Evolutionary conservation across 2,113 vertebrate species (phyloP).

Genomic region (Leucosticte australis): DNA sequence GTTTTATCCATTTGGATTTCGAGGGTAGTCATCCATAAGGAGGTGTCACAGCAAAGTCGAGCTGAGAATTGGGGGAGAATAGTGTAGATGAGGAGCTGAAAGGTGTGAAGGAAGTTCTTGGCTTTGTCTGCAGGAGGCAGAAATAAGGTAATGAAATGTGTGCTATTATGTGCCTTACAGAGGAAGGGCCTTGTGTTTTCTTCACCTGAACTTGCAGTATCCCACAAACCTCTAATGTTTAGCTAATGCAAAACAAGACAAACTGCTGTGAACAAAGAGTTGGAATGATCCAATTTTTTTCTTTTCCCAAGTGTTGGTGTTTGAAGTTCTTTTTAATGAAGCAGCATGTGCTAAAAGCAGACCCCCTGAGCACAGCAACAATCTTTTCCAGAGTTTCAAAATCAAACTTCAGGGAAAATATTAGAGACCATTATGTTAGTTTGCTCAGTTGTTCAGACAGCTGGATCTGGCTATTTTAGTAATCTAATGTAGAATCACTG

Average conservation of each 20-base stretch:
- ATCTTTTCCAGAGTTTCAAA: neutral
- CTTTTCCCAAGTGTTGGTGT: neutral
- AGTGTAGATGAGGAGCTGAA: neutral
- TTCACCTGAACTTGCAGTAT: neutral
- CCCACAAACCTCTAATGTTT: neutral
- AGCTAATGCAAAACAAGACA: neutral
- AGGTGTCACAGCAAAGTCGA: neutral
- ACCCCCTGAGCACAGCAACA: neutral
- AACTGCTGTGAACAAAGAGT: neutral
- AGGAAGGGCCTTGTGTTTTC: neutral
- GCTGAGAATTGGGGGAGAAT: neutral
- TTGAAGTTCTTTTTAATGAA: conserved; percentile 7
- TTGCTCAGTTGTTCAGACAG: conserved; percentile 68
- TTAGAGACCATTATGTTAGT: conserved; percentile 2
- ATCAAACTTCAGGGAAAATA: neutral
- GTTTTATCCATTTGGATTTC: neutral
- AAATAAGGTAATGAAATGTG: neutral
- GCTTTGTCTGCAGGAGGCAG: neutral
- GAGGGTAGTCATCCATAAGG: neutral
- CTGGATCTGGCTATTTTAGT: conserved; percentile 69
- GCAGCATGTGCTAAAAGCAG: neutral
- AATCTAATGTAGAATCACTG: conserved; percentile 35
- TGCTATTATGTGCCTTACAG: neutral
- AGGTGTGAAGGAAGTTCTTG: neutral
- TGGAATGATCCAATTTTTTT: neutral